Evolutionary conservation across 2,113 vertebrate genomes (phyloP), one percentile per base, ranked within the genome.

Genomic region (Hemicordylus capensis): DNA sequence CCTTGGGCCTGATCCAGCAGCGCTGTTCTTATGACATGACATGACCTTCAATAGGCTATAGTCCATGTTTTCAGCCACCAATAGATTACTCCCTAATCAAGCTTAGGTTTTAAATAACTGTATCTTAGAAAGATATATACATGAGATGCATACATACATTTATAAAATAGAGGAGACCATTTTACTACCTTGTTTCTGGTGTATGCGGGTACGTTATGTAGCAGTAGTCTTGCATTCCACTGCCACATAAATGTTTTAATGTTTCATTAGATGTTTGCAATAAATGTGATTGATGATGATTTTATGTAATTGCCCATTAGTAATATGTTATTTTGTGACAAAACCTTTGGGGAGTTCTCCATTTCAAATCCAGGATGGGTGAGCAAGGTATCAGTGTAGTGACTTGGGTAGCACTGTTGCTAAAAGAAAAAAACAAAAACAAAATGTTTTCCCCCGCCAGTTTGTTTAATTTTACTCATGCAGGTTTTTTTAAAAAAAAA

Each of bases 191-290:
- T 96, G 94, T 78, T 94, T 93, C 93, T 94, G 94, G 95, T 94
- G 94, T 96, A 95, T 96, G 88, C 91, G 92, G 86, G 87, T 89
- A 93, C 89, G 94, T 95, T 95, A 92, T 91, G 92, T 69, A 91
- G 91, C 83, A 94, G 93, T 91, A 93, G 91, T 92, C 78, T 92
- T 94, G 91, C 89, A 63, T 95, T 95, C 89, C 83, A 90, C 80
- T 94, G 90, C 87, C 91, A 88, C 91, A 95, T 96, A 96, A 96
- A 94, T 83, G 84, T 92, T 96, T 96, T 95, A 92, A 89, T 93
- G 75, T 91, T 94, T 94, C 94, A 96, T 94, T 93, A 96, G 95
- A 95, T 96, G 89, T 92, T 96, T 94, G 94, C 94, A 95, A 97
- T 96, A 96, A 96, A 95, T 92, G 90, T 96, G 95, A 96, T 94